These are phyloP conservation scores for Trissolcus japonicus DNA, from an alignment of 2,888 invertebrate genomes.

Conservation along the genomic window DNA sequence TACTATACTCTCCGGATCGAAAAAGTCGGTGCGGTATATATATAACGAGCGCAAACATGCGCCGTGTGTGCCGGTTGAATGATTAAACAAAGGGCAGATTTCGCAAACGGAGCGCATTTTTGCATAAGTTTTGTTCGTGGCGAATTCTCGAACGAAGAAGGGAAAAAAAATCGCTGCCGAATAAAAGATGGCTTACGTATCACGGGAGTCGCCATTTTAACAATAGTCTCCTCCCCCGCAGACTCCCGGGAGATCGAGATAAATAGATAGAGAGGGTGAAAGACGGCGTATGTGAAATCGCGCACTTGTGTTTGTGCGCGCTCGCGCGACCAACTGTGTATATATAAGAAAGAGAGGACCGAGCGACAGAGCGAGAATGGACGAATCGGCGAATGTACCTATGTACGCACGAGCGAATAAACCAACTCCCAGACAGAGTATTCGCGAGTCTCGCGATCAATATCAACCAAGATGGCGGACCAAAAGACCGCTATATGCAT, in stretches of 20 bases:
- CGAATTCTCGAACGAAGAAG: slow-evolving; percentile 4
- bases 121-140: slow-evolving; percentile 16
- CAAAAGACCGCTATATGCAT: slow-evolving; percentile 68
- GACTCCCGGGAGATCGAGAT: slow-evolving; percentile 60
- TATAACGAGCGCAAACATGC: slow-evolving; percentile 19
- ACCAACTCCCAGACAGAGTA: slow-evolving; percentile 67
- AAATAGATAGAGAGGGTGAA: slow-evolving; percentile 59
- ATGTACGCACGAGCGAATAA: slow-evolving; percentile 61
- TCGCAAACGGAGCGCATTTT: slow-evolving; percentile 24
- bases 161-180: slow-evolving; percentile 40
- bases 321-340: slow-evolving; percentile 30
- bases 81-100: slow-evolving; percentile 33
- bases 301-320: slow-evolving; percentile 30
- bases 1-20: slow-evolving; percentile 1
- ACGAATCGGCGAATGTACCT: slow-evolving; percentile 60
- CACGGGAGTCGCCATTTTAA: slow-evolving; percentile 72
- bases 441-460: slow-evolving; percentile 75
- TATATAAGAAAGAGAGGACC: slow-evolving; percentile 45
- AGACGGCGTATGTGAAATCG: slow-evolving; percentile 45
- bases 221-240: slow-evolving; percentile 71
- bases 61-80: slow-evolving; percentile 4
- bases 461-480: slow-evolving; percentile 76
- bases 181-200: slow-evolving; percentile 66
- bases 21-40: background rate
- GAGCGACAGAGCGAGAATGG: slow-evolving; percentile 56